A percentile compares a stretch with the other conserved stretches of the same genome.
Conservation (phyloP, 2,888 invertebrate species). For the Chelonus formosanus region DNA sequence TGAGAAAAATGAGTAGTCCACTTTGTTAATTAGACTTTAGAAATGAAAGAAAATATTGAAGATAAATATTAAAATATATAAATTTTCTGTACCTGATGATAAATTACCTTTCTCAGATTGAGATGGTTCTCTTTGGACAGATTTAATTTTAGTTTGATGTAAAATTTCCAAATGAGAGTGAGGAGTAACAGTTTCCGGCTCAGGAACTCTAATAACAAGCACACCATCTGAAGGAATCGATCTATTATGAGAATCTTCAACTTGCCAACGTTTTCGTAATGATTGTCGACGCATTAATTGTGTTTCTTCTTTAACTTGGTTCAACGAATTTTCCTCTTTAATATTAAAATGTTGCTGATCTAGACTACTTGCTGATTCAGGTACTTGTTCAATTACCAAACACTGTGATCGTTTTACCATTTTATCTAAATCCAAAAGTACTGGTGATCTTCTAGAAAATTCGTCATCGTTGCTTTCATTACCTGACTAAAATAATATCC, state of each 20-base stretch:
- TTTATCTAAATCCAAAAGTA: slow-evolving; percentile 61
- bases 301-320: slow-evolving; percentile 32
- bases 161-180: slow-evolving; percentile 58
- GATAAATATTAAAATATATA: neutral
- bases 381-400: slow-evolving; percentile 30
- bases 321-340: slow-evolving; percentile 27
- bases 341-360: slow-evolving; percentile 42
- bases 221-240: slow-evolving; percentile 50
- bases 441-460: slow-evolving; percentile 53
- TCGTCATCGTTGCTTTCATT: slow-evolving; percentile 57
- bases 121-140: slow-evolving; percentile 57
- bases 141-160: slow-evolving; percentile 57
- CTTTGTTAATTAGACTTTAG: neutral
- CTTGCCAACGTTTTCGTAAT: slow-evolving; percentile 56
- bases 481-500: slow-evolving; percentile 48
- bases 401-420: slow-evolving; percentile 57
- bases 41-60: neutral
- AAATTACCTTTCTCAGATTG: slow-evolving; percentile 60
- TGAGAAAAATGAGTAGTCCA: slow-evolving; percentile 1
- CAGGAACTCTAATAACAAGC: slow-evolving; percentile 60
- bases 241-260: slow-evolving; percentile 29
- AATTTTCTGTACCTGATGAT: no score
- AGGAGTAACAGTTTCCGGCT: slow-evolving; percentile 56
- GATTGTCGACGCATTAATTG: slow-evolving; percentile 46
- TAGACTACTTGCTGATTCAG: slow-evolving; percentile 29